These are phyloP conservation scores for Martes flavigula DNA, from an alignment of 2,797 vertebrate genomes.

Conservation along the genomic window DNA sequence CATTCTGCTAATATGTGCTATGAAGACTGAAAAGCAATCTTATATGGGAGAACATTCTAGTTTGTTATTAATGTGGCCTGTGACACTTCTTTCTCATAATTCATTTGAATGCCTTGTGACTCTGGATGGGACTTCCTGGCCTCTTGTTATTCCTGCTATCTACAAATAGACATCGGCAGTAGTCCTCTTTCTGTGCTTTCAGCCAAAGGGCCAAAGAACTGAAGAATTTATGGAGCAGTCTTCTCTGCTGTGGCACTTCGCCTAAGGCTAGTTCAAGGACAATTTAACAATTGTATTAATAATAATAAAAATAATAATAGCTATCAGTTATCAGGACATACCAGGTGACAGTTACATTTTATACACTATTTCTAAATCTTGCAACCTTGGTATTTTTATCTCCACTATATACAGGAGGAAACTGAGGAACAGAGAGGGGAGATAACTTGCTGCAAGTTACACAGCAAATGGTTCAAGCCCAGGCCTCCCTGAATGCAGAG, in stretches of 20 bases:
- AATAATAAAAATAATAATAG: conserved; percentile 24
- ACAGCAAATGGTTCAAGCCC: neutral
- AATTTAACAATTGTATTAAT: conserved; percentile 2
- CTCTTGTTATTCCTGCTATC: neutral
- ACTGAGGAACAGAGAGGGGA: neutral
- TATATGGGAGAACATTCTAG: neutral
- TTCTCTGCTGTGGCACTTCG: neutral
- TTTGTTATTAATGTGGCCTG: neutral
- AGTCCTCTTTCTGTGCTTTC: neutral
- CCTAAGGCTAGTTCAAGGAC: neutral
- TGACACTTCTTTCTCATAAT: conserved; percentile 10
- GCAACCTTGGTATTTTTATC: neutral
- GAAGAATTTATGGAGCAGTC: neutral
- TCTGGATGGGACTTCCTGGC: neutral
- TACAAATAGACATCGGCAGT: neutral
- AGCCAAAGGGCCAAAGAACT: neutral
- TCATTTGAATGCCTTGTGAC: conserved; percentile 36
- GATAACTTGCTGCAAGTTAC: neutral
- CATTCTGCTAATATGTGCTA: neutral
- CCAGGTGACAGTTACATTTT: conserved; percentile 29
- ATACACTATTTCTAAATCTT: conserved; percentile 26
- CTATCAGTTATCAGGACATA: conserved; percentile 41
- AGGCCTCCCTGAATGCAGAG: conserved; percentile 2
- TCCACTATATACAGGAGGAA: neutral
- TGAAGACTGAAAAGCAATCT: neutral